Evolutionary conservation across 2,797 vertebrate genomes (phyloP).

Genomic region (Macroramphosus scolopax): DNA sequence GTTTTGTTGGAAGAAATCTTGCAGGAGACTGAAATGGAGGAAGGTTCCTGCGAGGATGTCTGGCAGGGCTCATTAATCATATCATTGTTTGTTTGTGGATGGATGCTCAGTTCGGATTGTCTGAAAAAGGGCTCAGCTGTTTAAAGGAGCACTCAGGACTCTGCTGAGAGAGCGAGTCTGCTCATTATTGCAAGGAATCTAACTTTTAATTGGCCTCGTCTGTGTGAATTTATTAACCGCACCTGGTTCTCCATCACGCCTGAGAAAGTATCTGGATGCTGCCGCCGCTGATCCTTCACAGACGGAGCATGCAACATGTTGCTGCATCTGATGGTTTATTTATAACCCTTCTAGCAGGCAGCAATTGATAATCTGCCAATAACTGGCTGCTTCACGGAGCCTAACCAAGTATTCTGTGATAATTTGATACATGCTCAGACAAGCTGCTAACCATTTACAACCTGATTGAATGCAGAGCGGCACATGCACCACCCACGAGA

Average conservation of each 20-base stretch:
- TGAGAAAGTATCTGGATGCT: conserved; percentile 46
- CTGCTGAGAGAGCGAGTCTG: not conserved
- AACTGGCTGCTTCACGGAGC: conserved; percentile 4
- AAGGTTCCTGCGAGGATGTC: conserved; percentile 17
- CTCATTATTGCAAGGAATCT: conserved; percentile 9
- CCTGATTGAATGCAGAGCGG: not conserved
- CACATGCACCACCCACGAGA: not conserved
- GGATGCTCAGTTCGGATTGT: too few species aligned
- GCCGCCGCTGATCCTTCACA: conserved; percentile 16
- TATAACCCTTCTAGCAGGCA: conserved; percentile 7
- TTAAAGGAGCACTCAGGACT: not conserved
- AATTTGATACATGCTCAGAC: conserved; percentile 9
- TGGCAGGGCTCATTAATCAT: conserved; percentile 35
- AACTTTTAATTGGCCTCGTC: conserved; percentile 15
- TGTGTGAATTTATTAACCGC: conserved; percentile 26
- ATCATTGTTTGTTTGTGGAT: too few species aligned
- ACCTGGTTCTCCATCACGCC: conserved; percentile 24
- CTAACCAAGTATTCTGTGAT: not conserved
- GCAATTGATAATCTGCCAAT: conserved; percentile 5
- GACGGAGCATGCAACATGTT: conserved; percentile 27
- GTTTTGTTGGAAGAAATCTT: conserved; percentile 40
- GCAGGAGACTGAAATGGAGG: conserved; percentile 22
- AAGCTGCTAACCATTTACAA: conserved; percentile 4
- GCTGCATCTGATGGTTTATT: conserved; percentile 30
- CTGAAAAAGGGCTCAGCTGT: too few species aligned